A percentile compares a stretch with the other conserved stretches of the same genome.
Evolutionary conservation across 1,140 invertebrate species (phyloP).

Genomic region (Popillia japonica): DNA sequence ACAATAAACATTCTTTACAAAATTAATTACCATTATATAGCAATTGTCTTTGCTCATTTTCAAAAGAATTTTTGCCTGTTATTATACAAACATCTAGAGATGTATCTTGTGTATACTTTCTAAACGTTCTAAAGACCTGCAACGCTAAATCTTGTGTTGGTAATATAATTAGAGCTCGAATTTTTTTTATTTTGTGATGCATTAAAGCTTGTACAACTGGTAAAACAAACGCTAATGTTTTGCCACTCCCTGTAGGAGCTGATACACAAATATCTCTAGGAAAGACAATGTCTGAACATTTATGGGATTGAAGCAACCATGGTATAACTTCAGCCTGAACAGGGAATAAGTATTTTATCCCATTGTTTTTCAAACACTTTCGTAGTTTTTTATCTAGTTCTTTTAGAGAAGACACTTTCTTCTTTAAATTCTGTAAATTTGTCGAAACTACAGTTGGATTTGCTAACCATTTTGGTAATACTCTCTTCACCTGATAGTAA

Average conservation of each 20-base stretch:
- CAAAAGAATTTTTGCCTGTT: constrained; percentile 75
- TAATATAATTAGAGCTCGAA: constrained; percentile 87
- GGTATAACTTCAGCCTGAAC: constrained; percentile 89
- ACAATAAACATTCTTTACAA: not conserved
- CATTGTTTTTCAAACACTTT: constrained; percentile 73
- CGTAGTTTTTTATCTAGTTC: constrained; percentile 71
- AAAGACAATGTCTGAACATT: constrained; percentile 68
- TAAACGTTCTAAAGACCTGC: constrained; percentile 88
- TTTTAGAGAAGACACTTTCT: constrained; percentile 67
- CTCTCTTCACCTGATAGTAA: constrained; percentile 61
- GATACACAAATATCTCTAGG: constrained; percentile 94
- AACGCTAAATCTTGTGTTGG: constrained; percentile 91
- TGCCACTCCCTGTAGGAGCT: constrained; percentile 97
- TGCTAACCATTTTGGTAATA: constrained; percentile 87
- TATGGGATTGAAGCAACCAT: constrained; percentile 74
- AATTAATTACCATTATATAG: constrained; percentile 69
- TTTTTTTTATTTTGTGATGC: constrained; percentile 64
- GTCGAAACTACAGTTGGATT: constrained; percentile 79
- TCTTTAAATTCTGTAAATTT: constrained; percentile 70
- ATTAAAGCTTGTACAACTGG: constrained; percentile 84
- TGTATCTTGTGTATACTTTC: constrained; percentile 75
- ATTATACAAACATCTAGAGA: constrained; percentile 77
- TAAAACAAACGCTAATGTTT: constrained; percentile 93
- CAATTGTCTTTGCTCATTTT: constrained; percentile 79
- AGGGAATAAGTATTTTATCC: constrained; percentile 83